Percentiles rank a stretch among this genome's conserved stretches.
Conservation (phyloP, 2,888 invertebrate genomes). For the Pristionchus mayeri region DNA sequence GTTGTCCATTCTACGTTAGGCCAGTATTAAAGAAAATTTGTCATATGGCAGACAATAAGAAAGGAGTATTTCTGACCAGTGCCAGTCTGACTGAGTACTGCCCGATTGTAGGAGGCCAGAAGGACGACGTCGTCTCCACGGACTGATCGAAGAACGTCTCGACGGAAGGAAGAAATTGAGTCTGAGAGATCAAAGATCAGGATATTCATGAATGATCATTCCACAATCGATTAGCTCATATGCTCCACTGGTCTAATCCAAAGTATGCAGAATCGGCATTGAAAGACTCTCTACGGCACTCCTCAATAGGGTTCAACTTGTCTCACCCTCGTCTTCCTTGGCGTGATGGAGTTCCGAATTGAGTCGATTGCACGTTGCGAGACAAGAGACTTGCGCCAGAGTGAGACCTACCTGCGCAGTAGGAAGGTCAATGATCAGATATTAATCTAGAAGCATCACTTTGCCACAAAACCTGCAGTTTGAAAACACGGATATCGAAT, state of each 20-base stretch:
- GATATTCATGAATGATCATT: no score
- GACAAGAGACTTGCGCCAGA: slow-evolving; percentile 76
- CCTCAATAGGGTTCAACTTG: not conserved
- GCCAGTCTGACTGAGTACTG: slow-evolving; percentile 77
- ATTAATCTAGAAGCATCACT: no score
- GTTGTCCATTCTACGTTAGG: no score
- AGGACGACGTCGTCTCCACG: slow-evolving; percentile 70
- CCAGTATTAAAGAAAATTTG: no score
- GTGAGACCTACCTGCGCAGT: slow-evolving; percentile 40
- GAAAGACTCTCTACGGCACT: no score
- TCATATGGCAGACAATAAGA: not conserved
- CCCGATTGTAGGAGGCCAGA: slow-evolving; percentile 76
- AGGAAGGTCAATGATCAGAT: slow-evolving; percentile 15
- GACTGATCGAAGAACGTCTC: slow-evolving; percentile 56
- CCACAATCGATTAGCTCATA: no score
- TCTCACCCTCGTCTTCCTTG: slow-evolving; percentile 51
- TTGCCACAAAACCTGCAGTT: no score
- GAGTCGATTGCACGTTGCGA: slow-evolving; percentile 77
- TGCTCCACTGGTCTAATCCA: no score
- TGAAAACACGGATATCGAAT: no score
- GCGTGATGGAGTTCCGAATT: slow-evolving; percentile 61
- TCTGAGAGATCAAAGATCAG: slow-evolving; percentile 46
- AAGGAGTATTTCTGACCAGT: slow-evolving; percentile 62
- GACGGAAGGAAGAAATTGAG: slow-evolving; percentile 58
- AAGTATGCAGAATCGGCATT: no score